Percentiles rank a stretch among this genome's conserved stretches.
Evolutionary conservation across 2,888 invertebrate genomes (phyloP).

Genomic region (Gymnocheta viridis): DNA sequence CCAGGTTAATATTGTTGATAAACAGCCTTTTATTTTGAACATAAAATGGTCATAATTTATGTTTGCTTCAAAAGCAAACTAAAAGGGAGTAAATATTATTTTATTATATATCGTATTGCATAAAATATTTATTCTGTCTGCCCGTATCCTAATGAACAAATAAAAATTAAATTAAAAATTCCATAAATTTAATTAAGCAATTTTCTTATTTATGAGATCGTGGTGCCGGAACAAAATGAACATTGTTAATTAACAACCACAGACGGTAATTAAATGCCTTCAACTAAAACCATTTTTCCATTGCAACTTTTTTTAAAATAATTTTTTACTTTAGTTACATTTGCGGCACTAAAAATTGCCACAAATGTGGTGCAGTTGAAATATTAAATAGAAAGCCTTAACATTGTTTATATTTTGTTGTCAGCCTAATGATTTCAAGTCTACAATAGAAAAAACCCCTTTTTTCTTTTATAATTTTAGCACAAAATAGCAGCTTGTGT

Average conservation of each 20-base stretch:
- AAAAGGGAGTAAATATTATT: no score
- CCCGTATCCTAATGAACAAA: background rate
- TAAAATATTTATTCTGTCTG: background rate
- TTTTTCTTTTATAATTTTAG: slow-evolving; percentile 6
- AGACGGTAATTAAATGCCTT: slow-evolving; percentile 27
- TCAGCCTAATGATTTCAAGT: background rate
- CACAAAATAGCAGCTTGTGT: slow-evolving; percentile 31
- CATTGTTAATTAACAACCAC: slow-evolving; percentile 24
- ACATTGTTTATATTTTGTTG: slow-evolving; percentile 14
- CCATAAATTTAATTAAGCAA: slow-evolving; percentile 22
- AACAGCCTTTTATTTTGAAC: no score
- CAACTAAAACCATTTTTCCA: background rate
- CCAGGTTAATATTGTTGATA: no score
- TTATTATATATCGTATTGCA: no score
- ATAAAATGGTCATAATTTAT: no score
- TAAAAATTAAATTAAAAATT: slow-evolving; percentile 7
- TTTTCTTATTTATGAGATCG: background rate
- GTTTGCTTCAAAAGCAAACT: no score
- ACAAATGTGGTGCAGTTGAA: slow-evolving; percentile 25
- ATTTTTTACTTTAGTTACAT: background rate
- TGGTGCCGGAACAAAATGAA: background rate
- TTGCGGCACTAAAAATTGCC: slow-evolving; percentile 8
- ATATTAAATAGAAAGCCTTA: slow-evolving; percentile 40
- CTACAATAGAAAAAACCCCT: slow-evolving; percentile 15
- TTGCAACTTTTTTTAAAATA: background rate